Conservation (phyloP, 92 coral and sea anemone species). For the Pocillopora grandis region DNA sequence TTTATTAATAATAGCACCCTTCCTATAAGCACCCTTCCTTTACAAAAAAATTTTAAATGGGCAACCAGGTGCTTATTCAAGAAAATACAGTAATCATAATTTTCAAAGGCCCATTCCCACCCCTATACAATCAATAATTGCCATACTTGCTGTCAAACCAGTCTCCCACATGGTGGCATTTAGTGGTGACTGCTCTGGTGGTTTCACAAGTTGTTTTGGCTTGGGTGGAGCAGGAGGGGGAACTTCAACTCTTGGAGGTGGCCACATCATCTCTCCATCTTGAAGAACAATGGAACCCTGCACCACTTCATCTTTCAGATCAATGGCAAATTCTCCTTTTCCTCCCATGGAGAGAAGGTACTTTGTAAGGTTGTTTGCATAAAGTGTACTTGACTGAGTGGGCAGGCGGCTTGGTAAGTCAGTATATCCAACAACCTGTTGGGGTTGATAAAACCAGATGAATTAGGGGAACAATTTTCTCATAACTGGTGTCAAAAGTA, state of each 20-base stretch:
- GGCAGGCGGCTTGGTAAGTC: slow-evolving; percentile 97
- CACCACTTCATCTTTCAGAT: slow-evolving; percentile 94
- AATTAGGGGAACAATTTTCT: background rate
- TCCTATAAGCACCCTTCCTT: too few relatives aligned
- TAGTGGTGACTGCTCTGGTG: slow-evolving; percentile 87
- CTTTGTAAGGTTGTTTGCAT: slow-evolving; percentile 94
- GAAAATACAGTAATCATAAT: too few relatives aligned
- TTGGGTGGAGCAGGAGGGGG: slow-evolving; percentile 88
- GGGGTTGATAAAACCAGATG: background rate
- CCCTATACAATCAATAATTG: background rate
- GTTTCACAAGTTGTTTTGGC: slow-evolving; percentile 66
- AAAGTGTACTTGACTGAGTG: slow-evolving; percentile 94
- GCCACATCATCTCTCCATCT: slow-evolving; percentile 97
- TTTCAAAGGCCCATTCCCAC: too few relatives aligned
- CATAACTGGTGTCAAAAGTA: too few relatives aligned
- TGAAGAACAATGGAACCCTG: slow-evolving; percentile 94
- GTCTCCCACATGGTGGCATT: slow-evolving; percentile 81
- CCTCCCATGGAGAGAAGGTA: slow-evolving; percentile 95
- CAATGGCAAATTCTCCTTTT: slow-evolving; percentile 86
- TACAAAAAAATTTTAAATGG: too few relatives aligned
- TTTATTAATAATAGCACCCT: too few relatives aligned
- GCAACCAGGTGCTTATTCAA: too few relatives aligned
- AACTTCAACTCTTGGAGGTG: slow-evolving; percentile 78
- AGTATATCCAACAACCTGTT: slow-evolving; percentile 94
- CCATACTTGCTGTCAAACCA: slow-evolving; percentile 87